These are phyloP conservation scores for Ceyx margarethae DNA, from an alignment of 2,113 vertebrate genomes.

Conservation along the genomic window DNA sequence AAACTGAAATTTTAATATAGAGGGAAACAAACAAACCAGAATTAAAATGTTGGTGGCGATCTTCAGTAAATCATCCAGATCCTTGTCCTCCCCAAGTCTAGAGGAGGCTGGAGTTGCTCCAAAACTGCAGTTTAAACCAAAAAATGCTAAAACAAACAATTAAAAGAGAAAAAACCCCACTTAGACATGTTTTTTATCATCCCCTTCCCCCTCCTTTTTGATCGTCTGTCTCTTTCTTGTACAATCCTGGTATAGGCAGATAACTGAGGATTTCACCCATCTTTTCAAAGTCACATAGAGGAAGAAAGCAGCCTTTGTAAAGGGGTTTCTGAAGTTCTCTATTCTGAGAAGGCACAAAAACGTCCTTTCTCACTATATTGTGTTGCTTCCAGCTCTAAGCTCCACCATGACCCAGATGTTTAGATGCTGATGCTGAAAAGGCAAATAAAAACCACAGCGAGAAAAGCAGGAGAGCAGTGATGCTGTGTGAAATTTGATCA, in stretches of 20 bases:
- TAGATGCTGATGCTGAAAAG: conserved; percentile 39
- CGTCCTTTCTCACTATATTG: conserved; percentile 42
- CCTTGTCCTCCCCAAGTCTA: not conserved
- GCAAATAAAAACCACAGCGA: not conserved
- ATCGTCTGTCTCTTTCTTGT: conserved; percentile 36
- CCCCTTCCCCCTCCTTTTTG: conserved; percentile 21
- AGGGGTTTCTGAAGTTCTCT: conserved; percentile 40
- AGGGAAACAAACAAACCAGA: not conserved
- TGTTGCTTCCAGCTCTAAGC: conserved; percentile 46
- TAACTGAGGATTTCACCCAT: conserved; percentile 19
- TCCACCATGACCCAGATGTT: conserved; percentile 47
- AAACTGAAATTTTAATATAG: not conserved
- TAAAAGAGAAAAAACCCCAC: not conserved
- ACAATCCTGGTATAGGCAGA: not conserved
- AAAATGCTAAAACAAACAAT: conserved; percentile 10
- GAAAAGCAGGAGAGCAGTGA: not conserved
- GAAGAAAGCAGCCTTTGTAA: conserved; percentile 55
- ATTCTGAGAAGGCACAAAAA: conserved; percentile 51
- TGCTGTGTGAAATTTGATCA: not conserved
- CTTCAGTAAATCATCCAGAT: not conserved
- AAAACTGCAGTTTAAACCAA: not conserved
- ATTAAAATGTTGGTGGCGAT: not conserved
- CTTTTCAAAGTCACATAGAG: not conserved
- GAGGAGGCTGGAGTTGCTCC: not conserved
- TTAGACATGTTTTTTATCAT: not conserved